These are phyloP conservation scores for Jacana jacana DNA, from an alignment of 2,113 vertebrate species.

Conservation along the genomic window DNA sequence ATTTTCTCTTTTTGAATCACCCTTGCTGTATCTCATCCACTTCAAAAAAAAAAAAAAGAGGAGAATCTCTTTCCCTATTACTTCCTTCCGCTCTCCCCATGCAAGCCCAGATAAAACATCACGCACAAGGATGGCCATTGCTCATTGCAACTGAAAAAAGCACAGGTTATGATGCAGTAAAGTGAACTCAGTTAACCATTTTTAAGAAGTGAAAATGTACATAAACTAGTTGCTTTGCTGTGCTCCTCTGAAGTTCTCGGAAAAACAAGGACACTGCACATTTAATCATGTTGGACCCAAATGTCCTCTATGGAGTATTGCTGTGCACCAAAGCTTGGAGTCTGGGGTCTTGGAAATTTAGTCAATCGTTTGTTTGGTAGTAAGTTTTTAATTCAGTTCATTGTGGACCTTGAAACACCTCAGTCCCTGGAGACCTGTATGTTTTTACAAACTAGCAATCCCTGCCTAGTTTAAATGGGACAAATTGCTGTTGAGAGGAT, in stretches of 20 bases:
- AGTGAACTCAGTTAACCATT: neutral
- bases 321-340: neutral
- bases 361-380: neutral
- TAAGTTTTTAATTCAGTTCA: neutral
- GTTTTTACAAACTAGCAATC: neutral
- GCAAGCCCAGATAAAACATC: neutral
- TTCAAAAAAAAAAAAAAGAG: constrained; percentile 1
- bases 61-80: neutral
- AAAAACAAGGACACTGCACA: neutral
- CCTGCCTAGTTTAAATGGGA: neutral
- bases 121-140: neutral
- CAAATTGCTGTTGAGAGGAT: neutral
- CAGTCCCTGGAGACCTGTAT: neutral
- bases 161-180: neutral
- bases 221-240: neutral
- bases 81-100: neutral
- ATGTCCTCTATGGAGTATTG: neutral
- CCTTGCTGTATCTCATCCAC: constrained; percentile 28
- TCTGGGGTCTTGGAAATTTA: neutral
- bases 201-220: neutral
- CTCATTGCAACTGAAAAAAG: neutral
- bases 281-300: neutral
- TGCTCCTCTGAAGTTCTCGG: neutral
- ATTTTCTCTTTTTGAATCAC: constrained; percentile 59
- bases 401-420: neutral